Percentiles rank a stretch among this genome's conserved stretches.
These are phyloP conservation scores for Cebidichthys violaceus DNA, from an alignment of 2,113 vertebrate genomes.

Conservation along the genomic window DNA sequence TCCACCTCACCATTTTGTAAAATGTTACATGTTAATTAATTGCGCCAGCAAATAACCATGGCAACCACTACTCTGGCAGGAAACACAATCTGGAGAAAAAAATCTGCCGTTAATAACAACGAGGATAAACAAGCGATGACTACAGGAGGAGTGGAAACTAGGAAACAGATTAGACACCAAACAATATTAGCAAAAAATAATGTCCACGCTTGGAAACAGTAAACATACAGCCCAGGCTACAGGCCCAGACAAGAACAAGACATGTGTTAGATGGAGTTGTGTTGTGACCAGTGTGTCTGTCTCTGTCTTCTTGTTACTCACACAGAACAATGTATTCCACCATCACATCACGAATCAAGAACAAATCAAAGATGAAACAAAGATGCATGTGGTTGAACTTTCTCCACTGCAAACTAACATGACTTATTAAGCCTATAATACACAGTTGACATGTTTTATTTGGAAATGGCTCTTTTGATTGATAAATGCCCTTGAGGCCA, in stretches of 20 bases:
- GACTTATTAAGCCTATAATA: neutral
- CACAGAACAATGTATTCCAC: neutral
- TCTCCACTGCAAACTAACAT: neutral
- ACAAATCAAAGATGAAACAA: conserved; percentile 1
- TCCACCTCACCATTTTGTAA: neutral
- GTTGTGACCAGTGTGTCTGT: neutral
- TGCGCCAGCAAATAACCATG: neutral
- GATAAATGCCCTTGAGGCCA: neutral
- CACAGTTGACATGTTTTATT: neutral
- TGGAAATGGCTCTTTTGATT: neutral
- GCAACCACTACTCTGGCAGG: neutral
- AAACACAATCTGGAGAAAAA: conserved; percentile 7
- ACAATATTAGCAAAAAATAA: neutral
- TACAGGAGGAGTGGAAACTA: conserved; percentile 6
- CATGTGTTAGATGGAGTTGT: neutral
- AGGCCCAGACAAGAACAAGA: neutral
- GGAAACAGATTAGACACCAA: neutral
- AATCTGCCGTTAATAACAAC: conserved; percentile 32
- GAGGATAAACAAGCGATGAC: conserved; percentile 3
- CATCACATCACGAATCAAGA: neutral
- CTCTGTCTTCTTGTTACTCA: neutral
- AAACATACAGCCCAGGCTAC: neutral
- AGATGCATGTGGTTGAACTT: neutral
- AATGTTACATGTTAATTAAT: neutral
- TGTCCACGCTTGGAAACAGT: neutral